Conservation (phyloP, 2,113 vertebrate genomes). For the Calidris pygmaea region DNA sequence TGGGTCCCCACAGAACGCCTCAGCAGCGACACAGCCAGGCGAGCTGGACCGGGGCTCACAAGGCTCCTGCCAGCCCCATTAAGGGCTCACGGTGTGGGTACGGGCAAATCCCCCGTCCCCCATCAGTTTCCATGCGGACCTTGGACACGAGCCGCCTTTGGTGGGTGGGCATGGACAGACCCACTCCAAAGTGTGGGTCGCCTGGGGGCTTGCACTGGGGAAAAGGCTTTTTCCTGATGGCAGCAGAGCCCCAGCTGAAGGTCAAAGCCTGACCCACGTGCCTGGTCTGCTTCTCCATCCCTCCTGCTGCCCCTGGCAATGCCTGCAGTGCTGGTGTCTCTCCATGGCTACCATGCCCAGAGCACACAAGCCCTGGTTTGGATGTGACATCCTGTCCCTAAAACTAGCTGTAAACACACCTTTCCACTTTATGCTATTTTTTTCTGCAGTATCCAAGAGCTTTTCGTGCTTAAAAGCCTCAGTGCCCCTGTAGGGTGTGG, state of each 20-base stretch:
- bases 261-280: neutral
- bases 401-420: neutral
- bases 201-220: neutral
- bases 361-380: neutral
- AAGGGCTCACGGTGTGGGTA: fast-evolving
- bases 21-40: fast-evolving
- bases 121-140: neutral
- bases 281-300: neutral
- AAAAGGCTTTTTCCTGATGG: neutral
- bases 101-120: neutral
- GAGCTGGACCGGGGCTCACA: fast-evolving
- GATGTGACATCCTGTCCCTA: neutral
- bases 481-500: fast-evolving
- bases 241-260: neutral
- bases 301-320: fast-evolving
- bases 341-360: neutral
- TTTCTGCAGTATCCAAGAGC: neutral
- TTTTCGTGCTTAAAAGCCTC: neutral
- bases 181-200: neutral
- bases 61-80: neutral
- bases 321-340: neutral
- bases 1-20: neutral
- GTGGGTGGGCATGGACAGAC: fast-evolving
- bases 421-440: neutral
- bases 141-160: fast-evolving